Base-by-base conservation (phyloP, 2,888 invertebrate species). In the Netelia fuscicornis region DNA sequence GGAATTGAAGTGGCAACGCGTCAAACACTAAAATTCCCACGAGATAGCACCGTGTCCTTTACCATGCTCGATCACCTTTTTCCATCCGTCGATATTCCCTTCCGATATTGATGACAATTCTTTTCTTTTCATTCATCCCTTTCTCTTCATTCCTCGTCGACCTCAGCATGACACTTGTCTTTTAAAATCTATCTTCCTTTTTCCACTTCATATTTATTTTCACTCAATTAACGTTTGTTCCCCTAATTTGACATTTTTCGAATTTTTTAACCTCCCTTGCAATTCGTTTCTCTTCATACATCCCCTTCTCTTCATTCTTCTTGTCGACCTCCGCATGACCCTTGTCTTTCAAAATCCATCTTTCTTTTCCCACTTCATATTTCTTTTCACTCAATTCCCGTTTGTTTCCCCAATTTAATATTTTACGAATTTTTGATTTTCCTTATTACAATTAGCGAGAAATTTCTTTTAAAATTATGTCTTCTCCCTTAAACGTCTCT, bases 1-100 rank as follows among this genome's bases (percentile, higher is more conserved):
- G 98, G 98, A 97, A 98, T 98, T 98, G 98, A 97, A 95, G 96
- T 94, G 95, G 96, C 95, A 95, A 95, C 95, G 95, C 95, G 95
- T 94, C 92, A 80, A 89, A 83, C 71, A 42, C 20, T 58, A 65
- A 13, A 20, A 42, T 44, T 20, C 44, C 44, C 42, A 64, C 2
- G 30, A 30, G 30, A 30, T 30, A 10, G 37, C 62, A 72, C 52
- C n/a, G 54, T n/a, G 2, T 44, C 23, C 71, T 23, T 62, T 5
- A 65, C 76, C 20, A 2, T 42, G 52, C 65, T 44, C 62, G 48
- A 48, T 74, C 67, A 6, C 76, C 30, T 77, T 74, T 52, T 67
- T 70, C 30, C n/a, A 11, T 64, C 58, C 60, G 44, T 60, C 48
- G 58, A 64, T 42, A 13, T 70, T 70, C 76, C 70, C 72, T 17